These are phyloP conservation scores for Lottia scabra DNA, from an alignment of 2,888 invertebrate genomes.

Conservation along the genomic window DNA sequence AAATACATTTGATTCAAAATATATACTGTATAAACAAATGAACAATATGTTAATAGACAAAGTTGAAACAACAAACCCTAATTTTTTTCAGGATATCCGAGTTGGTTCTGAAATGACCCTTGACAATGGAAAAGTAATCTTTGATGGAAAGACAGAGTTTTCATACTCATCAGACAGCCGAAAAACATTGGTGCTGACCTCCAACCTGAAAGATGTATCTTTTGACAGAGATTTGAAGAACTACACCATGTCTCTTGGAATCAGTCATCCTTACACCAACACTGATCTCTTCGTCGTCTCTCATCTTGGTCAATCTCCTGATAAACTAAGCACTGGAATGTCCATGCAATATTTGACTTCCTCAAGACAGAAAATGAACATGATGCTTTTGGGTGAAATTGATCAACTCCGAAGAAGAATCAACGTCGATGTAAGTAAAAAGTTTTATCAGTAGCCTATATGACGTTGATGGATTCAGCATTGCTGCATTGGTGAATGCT, in stretches of 20 bases:
- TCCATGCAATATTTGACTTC: conserved; percentile 46
- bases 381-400: conserved; percentile 49
- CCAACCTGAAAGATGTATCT: conserved; percentile 34
- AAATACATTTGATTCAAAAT: too few relatives aligned
- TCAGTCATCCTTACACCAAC: conserved; percentile 53
- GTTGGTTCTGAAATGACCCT: conserved; percentile 39
- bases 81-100: conserved; percentile 39
- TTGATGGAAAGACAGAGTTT: conserved; percentile 49
- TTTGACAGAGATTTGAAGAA: conserved; percentile 27
- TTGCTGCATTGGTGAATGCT: too few relatives aligned
- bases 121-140: conserved; percentile 35
- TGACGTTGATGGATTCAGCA: neutral
- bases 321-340: conserved; percentile 39
- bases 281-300: conserved; percentile 49
- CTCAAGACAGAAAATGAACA: conserved; percentile 39
- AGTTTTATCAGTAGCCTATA: neutral
- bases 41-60: too few relatives aligned
- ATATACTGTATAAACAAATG: too few relatives aligned
- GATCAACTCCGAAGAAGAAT: conserved; percentile 41
- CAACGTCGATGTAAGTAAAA: conserved; percentile 36
- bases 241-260: conserved; percentile 38
- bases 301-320: conserved; percentile 33
- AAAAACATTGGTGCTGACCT: conserved; percentile 49
- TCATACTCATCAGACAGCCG: conserved; percentile 45
- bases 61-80: too few relatives aligned